Conservation (phyloP, 1,140 invertebrate genomes). For the Drosophila cardini region DNA sequence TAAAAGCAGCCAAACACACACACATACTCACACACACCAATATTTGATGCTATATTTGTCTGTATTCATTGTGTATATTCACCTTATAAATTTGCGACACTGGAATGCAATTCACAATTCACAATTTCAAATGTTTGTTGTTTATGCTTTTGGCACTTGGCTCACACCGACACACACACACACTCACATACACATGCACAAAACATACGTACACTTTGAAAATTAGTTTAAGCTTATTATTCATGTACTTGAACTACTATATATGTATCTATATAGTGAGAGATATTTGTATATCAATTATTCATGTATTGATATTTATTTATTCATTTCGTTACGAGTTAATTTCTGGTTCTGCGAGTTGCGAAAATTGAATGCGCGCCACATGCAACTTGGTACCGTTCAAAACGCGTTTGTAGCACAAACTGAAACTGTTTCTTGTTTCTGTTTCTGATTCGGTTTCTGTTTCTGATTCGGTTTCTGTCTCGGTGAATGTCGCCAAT, state of each 20-base stretch:
- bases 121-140: slow-evolving; percentile 21
- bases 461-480: slow-evolving; percentile 13
- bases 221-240: slow-evolving; percentile 19
- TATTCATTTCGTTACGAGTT: slow-evolving; percentile 39
- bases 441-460: slow-evolving; percentile 13
- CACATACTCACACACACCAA: slow-evolving; percentile 6
- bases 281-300: not conserved
- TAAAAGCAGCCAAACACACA: slow-evolving; percentile 5
- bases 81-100: slow-evolving; percentile 13
- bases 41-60: not conserved
- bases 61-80: slow-evolving; percentile 24
- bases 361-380: slow-evolving; percentile 31
- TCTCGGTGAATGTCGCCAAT: slow-evolving; percentile 9
- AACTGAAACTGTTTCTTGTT: slow-evolving; percentile 69
- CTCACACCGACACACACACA: not conserved
- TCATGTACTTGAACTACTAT: slow-evolving; percentile 9
- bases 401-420: slow-evolving; percentile 74
- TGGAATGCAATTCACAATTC: slow-evolving; percentile 23
- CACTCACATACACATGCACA: not conserved
- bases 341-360: slow-evolving; percentile 39
- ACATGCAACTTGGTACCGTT: slow-evolving; percentile 63
- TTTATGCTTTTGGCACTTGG: slow-evolving; percentile 13
- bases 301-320: slow-evolving; percentile 26
- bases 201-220: not conserved
- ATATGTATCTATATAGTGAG: not conserved